phyloP scores from a whole-genome alignment of 2,888 invertebrate genomes.

The Colletes collaris region DNA sequence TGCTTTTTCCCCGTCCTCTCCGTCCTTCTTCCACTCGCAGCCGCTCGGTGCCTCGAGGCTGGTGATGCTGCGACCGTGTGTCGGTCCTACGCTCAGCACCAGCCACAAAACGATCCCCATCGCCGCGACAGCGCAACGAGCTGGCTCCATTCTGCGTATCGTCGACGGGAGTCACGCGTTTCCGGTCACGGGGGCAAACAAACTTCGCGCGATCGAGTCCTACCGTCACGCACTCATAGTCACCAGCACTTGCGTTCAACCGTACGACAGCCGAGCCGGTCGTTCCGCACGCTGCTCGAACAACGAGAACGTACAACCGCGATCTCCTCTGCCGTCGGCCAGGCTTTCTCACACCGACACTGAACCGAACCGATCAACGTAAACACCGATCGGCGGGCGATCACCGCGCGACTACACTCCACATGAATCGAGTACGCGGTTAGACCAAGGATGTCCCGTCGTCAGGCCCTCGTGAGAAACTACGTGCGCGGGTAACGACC shows the following conservation, averaged over 20 bases:
- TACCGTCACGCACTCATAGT: conserved; percentile 80
- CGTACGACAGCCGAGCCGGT: background rate
- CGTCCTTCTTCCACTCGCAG: conserved; percentile 88
- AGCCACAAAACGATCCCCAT: conserved; percentile 61
- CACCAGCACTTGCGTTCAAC: conserved; percentile 54
- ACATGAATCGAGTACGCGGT: no score
- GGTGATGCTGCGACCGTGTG: conserved; percentile 77
- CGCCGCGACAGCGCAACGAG: conserved; percentile 22
- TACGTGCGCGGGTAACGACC: conserved; percentile 31
- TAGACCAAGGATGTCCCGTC: background rate
- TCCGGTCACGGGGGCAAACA: conserved; percentile 27
- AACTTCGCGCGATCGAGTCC: conserved; percentile 16
- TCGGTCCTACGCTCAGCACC: conserved; percentile 50
- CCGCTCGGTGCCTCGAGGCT: conserved; percentile 87
- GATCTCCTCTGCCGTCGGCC: no score
- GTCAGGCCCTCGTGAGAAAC: conserved; percentile 42
- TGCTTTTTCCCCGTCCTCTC: conserved; percentile 84
- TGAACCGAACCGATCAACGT: background rate
- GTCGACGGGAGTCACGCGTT: conserved; percentile 15
- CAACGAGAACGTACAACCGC: background rate
- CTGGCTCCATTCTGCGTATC: conserved; percentile 51
- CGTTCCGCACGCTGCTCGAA: background rate
- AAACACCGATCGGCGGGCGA: conserved; percentile 54
- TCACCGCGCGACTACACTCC: conserved; percentile 9
- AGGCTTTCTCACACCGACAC: background rate